These are phyloP conservation scores for Cryptocheilus praepositus DNA, from an alignment of 2,888 invertebrate genomes.

Conservation along the genomic window DNA sequence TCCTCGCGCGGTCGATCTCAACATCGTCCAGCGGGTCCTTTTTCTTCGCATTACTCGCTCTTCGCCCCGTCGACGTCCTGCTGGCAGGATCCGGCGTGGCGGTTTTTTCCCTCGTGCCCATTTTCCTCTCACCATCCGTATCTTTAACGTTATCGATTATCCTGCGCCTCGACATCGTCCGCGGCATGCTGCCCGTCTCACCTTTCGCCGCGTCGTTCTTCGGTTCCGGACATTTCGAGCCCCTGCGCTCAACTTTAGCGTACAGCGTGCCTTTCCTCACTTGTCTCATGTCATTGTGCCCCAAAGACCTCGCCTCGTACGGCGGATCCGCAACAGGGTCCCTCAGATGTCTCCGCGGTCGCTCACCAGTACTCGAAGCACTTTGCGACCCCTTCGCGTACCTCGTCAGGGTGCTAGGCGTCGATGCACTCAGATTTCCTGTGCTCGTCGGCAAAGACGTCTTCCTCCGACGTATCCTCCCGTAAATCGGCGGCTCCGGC, in stretches of 20 bases:
- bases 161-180: slow-evolving; percentile 65
- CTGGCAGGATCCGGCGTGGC: neutral
- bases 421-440: slow-evolving; percentile 20
- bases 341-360: slow-evolving; percentile 37
- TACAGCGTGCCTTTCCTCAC: slow-evolving; percentile 45
- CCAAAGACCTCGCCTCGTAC: slow-evolving; percentile 44
- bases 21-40: neutral
- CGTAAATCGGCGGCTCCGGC: slow-evolving; percentile 68
- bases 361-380: slow-evolving; percentile 18
- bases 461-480: slow-evolving; percentile 66
- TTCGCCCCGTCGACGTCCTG: neutral
- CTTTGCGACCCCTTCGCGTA: slow-evolving; percentile 30
- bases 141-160: slow-evolving; percentile 65
- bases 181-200: slow-evolving; percentile 34
- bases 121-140: neutral
- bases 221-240: slow-evolving; percentile 32
- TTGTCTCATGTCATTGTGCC: slow-evolving; percentile 45
- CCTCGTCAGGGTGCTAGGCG: slow-evolving; percentile 47
- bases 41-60: slow-evolving; percentile 6
- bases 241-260: slow-evolving; percentile 50
- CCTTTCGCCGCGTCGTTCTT: slow-evolving; percentile 38
- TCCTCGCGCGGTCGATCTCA: slow-evolving; percentile 11
- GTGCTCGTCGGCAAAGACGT: slow-evolving; percentile 56
- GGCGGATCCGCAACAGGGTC: slow-evolving; percentile 54
- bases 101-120: neutral